A percentile compares a stretch with the other conserved stretches of the same genome.
These are phyloP conservation scores for Psilopogon haemacephalus DNA, from an alignment of 2,113 vertebrate species.

Conservation along the genomic window DNA sequence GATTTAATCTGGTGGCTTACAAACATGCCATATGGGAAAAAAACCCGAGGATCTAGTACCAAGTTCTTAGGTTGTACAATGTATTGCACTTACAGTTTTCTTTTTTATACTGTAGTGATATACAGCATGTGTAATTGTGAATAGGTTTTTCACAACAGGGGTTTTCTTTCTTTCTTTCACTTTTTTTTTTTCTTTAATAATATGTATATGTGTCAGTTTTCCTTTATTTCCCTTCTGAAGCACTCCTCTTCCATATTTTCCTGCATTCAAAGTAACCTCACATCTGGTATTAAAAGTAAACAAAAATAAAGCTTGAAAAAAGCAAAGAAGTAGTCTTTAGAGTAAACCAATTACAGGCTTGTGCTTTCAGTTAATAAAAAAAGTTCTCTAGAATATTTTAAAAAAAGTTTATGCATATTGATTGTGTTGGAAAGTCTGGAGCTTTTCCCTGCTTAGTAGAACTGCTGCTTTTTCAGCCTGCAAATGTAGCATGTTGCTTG, in stretches of 20 bases:
- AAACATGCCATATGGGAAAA: conserved; percentile 23
- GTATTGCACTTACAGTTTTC: neutral
- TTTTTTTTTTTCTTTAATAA: neutral
- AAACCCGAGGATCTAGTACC: neutral
- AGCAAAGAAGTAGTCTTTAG: too few relatives aligned
- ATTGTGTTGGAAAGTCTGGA: neutral
- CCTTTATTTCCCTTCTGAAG: too few relatives aligned
- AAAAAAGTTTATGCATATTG: neutral
- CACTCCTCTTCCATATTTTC: too few relatives aligned
- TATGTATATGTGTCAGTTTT: too few relatives aligned
- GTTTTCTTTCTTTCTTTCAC: neutral
- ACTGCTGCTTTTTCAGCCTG: neutral
- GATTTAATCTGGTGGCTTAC: conserved; percentile 31
- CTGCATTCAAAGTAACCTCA: neutral
- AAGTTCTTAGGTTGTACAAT: neutral
- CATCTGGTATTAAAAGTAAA: neutral
- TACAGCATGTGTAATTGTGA: neutral
- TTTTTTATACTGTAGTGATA: neutral
- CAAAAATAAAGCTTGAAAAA: neutral
- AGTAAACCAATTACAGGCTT: too few relatives aligned
- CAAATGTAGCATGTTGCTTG: neutral
- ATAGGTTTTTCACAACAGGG: neutral
- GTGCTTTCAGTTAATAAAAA: neutral
- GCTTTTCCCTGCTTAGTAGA: neutral
- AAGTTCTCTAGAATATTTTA: neutral